These are phyloP conservation scores for Glandiceps talaboti DNA, from an alignment of 53 echinoderm and acorn worm genomes.

Conservation along the genomic window DNA sequence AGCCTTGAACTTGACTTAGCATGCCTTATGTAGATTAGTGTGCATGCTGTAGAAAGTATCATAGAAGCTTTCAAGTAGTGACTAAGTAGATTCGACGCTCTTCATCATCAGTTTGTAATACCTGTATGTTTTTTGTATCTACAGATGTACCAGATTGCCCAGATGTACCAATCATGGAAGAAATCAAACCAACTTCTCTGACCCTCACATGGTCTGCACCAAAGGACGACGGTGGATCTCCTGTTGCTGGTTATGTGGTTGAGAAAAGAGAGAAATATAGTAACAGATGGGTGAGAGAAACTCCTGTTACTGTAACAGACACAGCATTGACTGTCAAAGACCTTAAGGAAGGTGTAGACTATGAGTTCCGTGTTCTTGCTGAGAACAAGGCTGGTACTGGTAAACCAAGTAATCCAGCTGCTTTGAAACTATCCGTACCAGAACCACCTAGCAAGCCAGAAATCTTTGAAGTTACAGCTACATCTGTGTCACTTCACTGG, in stretches of 20 bases:
- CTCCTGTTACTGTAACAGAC: conserved; percentile 38
- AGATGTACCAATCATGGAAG: conserved; percentile 50
- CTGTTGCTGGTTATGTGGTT: conserved; percentile 61
- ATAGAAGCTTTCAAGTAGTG: background rate
- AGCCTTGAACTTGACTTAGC: conserved; percentile 6
- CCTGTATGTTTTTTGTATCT: too few relatives aligned
- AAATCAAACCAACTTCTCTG: conserved; percentile 54
- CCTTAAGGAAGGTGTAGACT: conserved; percentile 54
- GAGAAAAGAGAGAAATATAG: conserved; percentile 83
- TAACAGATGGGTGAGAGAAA: conserved; percentile 68
- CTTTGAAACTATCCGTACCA: background rate
- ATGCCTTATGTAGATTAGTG: background rate
- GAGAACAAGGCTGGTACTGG: conserved; percentile 85
- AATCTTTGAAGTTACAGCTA: background rate
- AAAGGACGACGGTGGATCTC: conserved; percentile 63
- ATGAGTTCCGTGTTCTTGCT: conserved; percentile 86
- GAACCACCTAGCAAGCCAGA: background rate
- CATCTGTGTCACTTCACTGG: background rate
- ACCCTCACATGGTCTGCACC: conserved; percentile 73
- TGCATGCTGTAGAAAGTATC: background rate
- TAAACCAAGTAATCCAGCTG: conserved; percentile 9
- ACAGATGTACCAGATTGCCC: conserved; percentile 67
- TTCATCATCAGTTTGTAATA: too few relatives aligned
- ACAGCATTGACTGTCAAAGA: conserved; percentile 55
- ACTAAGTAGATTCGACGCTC: too few relatives aligned